Evolutionary conservation across 2,888 invertebrate genomes (phyloP).

Genomic region (Eurytoma adleriae): DNA sequence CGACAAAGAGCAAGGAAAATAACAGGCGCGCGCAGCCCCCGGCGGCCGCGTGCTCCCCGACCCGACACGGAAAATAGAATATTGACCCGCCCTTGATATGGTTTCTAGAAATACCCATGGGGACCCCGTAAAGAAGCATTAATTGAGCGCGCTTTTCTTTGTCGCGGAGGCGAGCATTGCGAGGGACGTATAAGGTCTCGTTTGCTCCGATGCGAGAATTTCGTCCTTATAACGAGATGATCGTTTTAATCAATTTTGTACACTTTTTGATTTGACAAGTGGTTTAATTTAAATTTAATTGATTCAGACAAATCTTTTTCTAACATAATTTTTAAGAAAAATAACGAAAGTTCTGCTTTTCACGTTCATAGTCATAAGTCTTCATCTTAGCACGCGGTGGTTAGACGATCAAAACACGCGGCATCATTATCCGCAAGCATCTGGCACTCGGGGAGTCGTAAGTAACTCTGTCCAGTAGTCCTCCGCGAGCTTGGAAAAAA

Average conservation of each 20-base stretch:
- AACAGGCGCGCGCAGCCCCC: neutral
- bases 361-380: no score
- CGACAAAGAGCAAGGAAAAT: slow-evolving; percentile 24
- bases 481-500: no score
- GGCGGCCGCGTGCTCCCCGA: neutral
- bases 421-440: neutral
- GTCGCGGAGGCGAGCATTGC: no score
- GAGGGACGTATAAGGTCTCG: neutral
- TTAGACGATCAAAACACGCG: no score
- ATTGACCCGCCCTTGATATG: slow-evolving; percentile 7
- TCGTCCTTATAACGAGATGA: neutral
- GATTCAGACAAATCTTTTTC: no score
- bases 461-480: no score
- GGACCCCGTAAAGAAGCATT: neutral
- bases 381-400: no score
- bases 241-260: no score
- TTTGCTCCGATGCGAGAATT: neutral
- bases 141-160: neutral
- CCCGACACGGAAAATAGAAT: slow-evolving; percentile 26
- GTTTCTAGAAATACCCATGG: no score
- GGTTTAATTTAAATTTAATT: no score
- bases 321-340: no score
- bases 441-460: neutral
- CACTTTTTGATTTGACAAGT: no score
- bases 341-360: neutral